Base-by-base conservation (phyloP, 2,888 invertebrate genomes). In the Pachycephus smyrnensis region DNA sequence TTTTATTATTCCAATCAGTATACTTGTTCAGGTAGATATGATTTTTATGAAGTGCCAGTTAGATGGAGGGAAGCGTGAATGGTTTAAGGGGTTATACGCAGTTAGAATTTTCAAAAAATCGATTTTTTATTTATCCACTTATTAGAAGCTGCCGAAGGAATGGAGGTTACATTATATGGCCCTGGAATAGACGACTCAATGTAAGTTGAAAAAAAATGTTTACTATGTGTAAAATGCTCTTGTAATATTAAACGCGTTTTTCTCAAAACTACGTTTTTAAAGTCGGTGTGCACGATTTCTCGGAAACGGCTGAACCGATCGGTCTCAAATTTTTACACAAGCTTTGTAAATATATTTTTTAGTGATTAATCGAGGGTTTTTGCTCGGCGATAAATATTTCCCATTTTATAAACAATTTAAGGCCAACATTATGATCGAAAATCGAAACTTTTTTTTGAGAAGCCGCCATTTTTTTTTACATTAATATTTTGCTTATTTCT, bases 161-260 rank as follows among this genome's bases (percentile, higher is more conserved):
- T 83, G 82, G 83, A 80, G 69, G 68, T 79, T 83, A 79, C 80
- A 76, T 82, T 83, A 80, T 84, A 85, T 83, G 80, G 81, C 35
- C 73, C 82, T 35, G 85, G 82, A 82, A 84, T 84, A 79, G 83
- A 85, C 80, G 82, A 84, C 80, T 84, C 81, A 81, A 68, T 82
- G 81, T 77, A 80, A 82, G 80, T 80, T 78, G 68, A 31, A 79
- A 79, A 80, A 77, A 81, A 79, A 0, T 73, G 11, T 68, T 31
- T 75, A 75, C 76, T 75, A 40, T 78, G 12, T 37, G 12, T 37
- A 37, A 37, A 12, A 4, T 12, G 33, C 11, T n/a, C 69, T 75
- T 35, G 68, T 80, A 83, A 80, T 81, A 80, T 82, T 79, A 81
- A 82, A 82, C 78, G 76, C 77, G 76, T 77, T 83, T 82, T 81